Evolutionary conservation across 2,888 invertebrate genomes (phyloP), one percentile per base, ranked within the genome.

Genomic region (Phymatocera aterrima): DNA sequence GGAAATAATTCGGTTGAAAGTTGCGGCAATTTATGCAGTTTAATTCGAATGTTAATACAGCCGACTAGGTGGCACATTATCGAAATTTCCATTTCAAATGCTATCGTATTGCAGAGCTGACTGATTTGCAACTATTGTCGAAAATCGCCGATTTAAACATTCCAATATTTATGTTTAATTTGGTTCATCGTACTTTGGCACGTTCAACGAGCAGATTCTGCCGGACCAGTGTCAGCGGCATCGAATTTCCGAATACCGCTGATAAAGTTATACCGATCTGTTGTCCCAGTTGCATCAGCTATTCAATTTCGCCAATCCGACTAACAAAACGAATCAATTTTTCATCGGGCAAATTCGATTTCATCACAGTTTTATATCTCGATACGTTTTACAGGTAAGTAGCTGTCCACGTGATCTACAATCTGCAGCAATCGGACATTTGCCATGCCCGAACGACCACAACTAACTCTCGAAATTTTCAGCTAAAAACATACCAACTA

Each of bases 121-220:
- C 81, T 79, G 85, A 86, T 86, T 85, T 85, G 83, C 83, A 85
- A 87, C 83, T 82, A 84, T 84, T 85, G 84, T 83, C 82, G 78
- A 77, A 31, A 21, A 72, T 48, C 72, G 80, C 79, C 82, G 83
- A 82, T 84, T 83, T 83, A 83, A 85, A 81, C 78, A 79, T 80
- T 82, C 81, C 77, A 65, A 81, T 84, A 85, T 84, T 85, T 86
- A 83, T 81, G 83, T 82, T 83, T 79, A 83, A 81, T 84, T 81
- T 80, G 81, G 80, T 79, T 77, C 74, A 80, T 81, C 78, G 79
- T 68, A 78, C 78, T 78, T 80, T 77, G 81, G 72, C 65, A 75
- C 77, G 80, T 60, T 78, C 79, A 54, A 78, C 51, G 64, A 78
- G 65, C 77, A 68, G 77, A 54, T 74, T 28, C 34, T 37, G 40